phyloP scores from a whole-genome alignment of 2,888 invertebrate genomes.

The Balanococcus diminutus region DNA sequence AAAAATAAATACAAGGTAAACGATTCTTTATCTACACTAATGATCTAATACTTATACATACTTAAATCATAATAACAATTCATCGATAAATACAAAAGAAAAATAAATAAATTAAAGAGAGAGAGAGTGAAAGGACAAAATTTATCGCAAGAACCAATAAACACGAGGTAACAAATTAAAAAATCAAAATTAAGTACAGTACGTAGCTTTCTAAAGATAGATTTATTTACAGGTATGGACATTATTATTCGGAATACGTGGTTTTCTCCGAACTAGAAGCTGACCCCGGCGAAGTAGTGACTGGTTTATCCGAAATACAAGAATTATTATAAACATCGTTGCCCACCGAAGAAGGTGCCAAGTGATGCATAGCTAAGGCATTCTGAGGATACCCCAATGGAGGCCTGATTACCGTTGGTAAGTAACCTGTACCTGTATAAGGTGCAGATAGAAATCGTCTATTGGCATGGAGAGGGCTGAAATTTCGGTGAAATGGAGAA shows the following conservation, averaged over 20 bases:
- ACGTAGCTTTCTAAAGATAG: background rate
- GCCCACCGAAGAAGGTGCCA: slow-evolving; percentile 43
- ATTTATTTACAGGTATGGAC: slow-evolving; percentile 14
- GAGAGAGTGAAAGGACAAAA: background rate
- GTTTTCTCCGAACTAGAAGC: slow-evolving; percentile 67
- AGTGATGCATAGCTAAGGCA: slow-evolving; percentile 40
- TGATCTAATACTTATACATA: background rate
- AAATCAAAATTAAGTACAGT: background rate
- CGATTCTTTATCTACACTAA: slow-evolving; percentile 21
- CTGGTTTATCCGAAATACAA: slow-evolving; percentile 59
- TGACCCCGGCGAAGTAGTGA: slow-evolving; percentile 64
- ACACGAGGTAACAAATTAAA: slow-evolving; percentile 24
- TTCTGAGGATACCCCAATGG: slow-evolving; percentile 47
- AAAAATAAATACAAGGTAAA: slow-evolving; percentile 41
- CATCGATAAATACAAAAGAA: background rate
- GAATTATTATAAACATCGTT: slow-evolving; percentile 45
- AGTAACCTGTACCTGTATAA: slow-evolving; percentile 81
- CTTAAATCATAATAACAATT: slow-evolving; percentile 1
- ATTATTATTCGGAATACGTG: slow-evolving; percentile 65
- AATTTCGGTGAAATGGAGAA: slow-evolving; percentile 64
- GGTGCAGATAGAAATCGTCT: slow-evolving; percentile 81
- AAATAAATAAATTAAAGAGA: background rate
- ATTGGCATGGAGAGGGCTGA: slow-evolving; percentile 64
- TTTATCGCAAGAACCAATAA: background rate
- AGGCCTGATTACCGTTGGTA: slow-evolving; percentile 76